Evolutionary conservation across 2,113 vertebrate genomes (phyloP), one percentile per base, ranked within the genome.

Genomic region (Marcusenius ussheri): DNA sequence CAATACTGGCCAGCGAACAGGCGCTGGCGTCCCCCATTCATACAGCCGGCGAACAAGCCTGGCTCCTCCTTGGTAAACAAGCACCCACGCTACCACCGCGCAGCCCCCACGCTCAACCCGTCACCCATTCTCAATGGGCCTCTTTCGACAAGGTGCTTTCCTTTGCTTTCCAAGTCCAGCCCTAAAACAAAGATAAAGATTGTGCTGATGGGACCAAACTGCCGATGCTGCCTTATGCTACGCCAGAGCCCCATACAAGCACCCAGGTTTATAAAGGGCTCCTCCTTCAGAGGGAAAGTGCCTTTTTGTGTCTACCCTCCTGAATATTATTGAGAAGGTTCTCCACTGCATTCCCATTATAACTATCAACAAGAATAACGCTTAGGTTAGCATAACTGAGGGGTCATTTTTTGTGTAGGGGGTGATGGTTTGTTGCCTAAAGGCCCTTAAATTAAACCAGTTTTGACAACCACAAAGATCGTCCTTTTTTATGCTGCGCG

Each of bases 1-100:
- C 97, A 99, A 97, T 98, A 97, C 97, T 95, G 95, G 95, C 97
- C 96, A 97, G 97, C 96, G 96, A 95, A 95, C 96, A 96, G 95
- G 93, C 89, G 94, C 95, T 94, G 94, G 98, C 98, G 96, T 98
- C 97, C 95, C 95, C 97, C 95, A 97, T 99, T 99, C 98, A 98
- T 66, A 58, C 19, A 94, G 95, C n/a, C 95, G 92, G 95, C 94
- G 96, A 97, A 97, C 96, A 96, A 97, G 93, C 93, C 96, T 96
- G 93, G 95, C 96, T 95, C 95, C 96, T 95, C 96, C 96, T 95
- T 89, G 93, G 96, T 96, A 97, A 97, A 97, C 97, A 97, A 96
- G 96, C 95, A 94, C 94, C 97, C 96, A 96, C 95, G 96, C 96
- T 58, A 91, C 96, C 47, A 95, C 95, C 94, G 94, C 95, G 1